Evolutionary conservation across 2,113 vertebrate genomes (phyloP).

Genomic region (Emydocephalus ijimae): DNA sequence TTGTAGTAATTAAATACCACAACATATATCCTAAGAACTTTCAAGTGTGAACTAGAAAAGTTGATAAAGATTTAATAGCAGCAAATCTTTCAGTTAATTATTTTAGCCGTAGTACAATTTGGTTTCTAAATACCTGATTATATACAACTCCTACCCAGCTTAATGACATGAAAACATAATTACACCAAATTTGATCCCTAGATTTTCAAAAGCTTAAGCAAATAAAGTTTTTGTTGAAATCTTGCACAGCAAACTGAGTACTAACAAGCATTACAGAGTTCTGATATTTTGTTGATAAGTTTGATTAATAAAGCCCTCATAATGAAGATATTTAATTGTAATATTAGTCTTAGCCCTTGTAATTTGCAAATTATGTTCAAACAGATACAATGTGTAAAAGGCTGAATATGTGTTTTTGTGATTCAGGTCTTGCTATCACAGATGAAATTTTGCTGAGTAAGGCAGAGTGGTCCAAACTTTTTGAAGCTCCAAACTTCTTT

Average conservation of each 20-base stretch:
- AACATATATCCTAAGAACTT: neutral
- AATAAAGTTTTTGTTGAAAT: neutral
- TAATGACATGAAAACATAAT: neutral
- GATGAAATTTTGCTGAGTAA: conserved; percentile 90
- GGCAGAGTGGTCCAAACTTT: conserved; percentile 91
- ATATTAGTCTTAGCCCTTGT: neutral
- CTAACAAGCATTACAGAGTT: neutral
- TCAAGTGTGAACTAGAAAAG: neutral
- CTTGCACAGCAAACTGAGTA: neutral
- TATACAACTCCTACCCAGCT: neutral
- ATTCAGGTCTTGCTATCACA: conserved; percentile 86
- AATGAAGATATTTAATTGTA: neutral
- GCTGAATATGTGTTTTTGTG: conserved; percentile 68
- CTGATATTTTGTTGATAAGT: neutral
- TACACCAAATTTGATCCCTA: neutral
- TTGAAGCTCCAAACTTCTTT: conserved; percentile 94
- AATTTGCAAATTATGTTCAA: neutral
- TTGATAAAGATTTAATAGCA: neutral
- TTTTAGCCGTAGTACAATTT: neutral
- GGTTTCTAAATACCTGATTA: neutral
- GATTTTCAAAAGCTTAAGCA: neutral
- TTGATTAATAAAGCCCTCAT: neutral
- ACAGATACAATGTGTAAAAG: conserved; percentile 33
- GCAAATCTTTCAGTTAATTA: neutral
- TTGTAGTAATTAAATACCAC: neutral